These are phyloP conservation scores for Thymallus thymallus DNA, from an alignment of 2,113 vertebrate genomes.

Conservation along the genomic window DNA sequence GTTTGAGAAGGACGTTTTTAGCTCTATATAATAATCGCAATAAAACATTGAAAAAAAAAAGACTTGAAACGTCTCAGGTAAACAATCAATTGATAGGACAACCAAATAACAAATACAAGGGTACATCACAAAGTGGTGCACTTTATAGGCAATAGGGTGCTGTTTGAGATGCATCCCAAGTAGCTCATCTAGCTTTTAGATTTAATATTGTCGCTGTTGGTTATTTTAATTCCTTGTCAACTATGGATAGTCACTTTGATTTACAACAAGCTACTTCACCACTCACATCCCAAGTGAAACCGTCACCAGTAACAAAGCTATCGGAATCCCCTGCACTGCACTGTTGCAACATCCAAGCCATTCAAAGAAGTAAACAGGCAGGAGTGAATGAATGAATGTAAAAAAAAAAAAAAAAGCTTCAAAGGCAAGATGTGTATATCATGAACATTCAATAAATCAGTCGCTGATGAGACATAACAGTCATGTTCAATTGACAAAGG, in stretches of 20 bases:
- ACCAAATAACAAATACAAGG: background rate
- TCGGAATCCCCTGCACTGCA: background rate
- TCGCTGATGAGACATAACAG: constrained; percentile 66
- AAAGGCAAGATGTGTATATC: constrained; percentile 29
- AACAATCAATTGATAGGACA: constrained; percentile 61
- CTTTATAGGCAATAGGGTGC: no score
- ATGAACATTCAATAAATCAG: constrained; percentile 59
- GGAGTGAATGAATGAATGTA: constrained; percentile 39
- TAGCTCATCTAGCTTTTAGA: no score
- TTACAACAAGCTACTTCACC: constrained; percentile 10
- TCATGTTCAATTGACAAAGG: constrained; percentile 59
- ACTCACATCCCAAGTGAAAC: constrained; percentile 24
- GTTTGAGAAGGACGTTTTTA: background rate
- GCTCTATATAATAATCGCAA: constrained; percentile 11
- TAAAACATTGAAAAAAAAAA: constrained; percentile 6
- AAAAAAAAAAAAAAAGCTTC: no score
- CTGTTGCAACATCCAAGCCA: constrained; percentile 55
- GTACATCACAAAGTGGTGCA: background rate
- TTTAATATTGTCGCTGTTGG: no score
- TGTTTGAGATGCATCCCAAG: no score
- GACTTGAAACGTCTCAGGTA: constrained; percentile 19
- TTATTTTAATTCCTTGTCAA: background rate
- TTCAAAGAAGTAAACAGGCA: constrained; percentile 35
- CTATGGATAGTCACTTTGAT: constrained; percentile 16
- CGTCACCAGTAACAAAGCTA: constrained; percentile 12